Base-by-base conservation (phyloP, 2,888 invertebrate species). In the Steinernema scapterisci region DNA sequence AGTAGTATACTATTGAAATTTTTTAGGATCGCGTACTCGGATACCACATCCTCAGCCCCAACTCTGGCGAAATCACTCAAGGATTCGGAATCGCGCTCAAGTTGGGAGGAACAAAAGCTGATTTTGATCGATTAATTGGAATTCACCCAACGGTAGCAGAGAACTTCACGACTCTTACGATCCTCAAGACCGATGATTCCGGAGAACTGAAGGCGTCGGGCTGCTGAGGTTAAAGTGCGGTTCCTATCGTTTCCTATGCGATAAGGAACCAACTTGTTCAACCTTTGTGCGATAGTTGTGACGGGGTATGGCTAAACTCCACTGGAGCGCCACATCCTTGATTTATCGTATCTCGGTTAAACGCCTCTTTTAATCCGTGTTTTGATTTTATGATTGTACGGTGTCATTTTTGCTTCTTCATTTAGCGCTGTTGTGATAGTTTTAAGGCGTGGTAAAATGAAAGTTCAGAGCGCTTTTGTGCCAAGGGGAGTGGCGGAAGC, bases 121-220 rank as follows among this genome's bases (percentile, higher is more conserved):
- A 91, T 83, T 90, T 92, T 84, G 90, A 90, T 81, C 81, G 87
- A 38, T 88, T 91, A 0, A 89, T 91, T 73, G 91, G 91, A 56
- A 91, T 92, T 79, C 91, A 92, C 88, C 91, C 92, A 2, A 92
- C 91, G 1, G 88, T 87, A 78, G 90, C 91, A 21, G 91, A 91
- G 89, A 82, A 80, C 78, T 82, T 83, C 73, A 83, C 83, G 5
- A 82, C 83, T 43, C 72, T 83, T 72, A 82, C 82, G 11, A 51
- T 82, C 56, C 81, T 80, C 71, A 83, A 83, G 75, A 81, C 80
- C 73, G 82, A 82, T 51, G 82, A 80, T 38, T 80, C 79, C 19
- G 79, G 75, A 43, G 80, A 81, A 70, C 73, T 83, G 73, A 76
- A 82, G 75, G 83, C 82, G 43, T 77, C 81, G 70, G 83, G 83